Base-by-base conservation (phyloP, 2,797 vertebrate species). In the Nothura maculosa region DNA sequence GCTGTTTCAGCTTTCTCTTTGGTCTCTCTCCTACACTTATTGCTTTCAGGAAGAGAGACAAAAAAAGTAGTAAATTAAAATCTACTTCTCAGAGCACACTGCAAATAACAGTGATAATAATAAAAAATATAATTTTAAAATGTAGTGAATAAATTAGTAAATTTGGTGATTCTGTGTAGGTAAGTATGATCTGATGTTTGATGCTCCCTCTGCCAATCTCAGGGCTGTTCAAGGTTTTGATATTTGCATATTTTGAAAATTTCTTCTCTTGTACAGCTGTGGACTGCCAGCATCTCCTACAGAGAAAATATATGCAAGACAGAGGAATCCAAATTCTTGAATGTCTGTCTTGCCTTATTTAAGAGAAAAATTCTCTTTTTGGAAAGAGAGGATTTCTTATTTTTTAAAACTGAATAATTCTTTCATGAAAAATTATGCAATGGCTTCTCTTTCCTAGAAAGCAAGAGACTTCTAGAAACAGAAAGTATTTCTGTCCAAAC, bases 231-330 rank as follows among this genome's bases (percentile, higher is more conserved):
- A 64, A 54, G 38, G 55, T 88, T 86, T 81, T 84, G 25, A 55
- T 32, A 3, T 18, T 42, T 12, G 17, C 0, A 3, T 1, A 0
- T 70, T 83, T 85, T 75, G 28, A 7, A 45, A 22, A 62, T 89
- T 61, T 90, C 18, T 1, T 54, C 32, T 58, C 0, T 66, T 84
- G 18, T 55, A 34, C 12, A 76, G 7, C 25, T n/a, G 55, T 4
- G 13, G 5, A 15, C 3, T 62, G 22, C 16, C 10, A 77, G 45
- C 48, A 38, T 80, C 11, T 55, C 27, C 7, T 24, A 47, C 15
- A 57, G 14, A 69, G 19, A 86, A 78, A 86, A 72, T 5, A 54
- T 9, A 12, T 73, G 9, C 45, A 73, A 66, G 57, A 15, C 6
- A 54, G 13, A 81, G 9, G n/a, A 94, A 82, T 2, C 1, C 9